Base-by-base conservation (phyloP, 2,797 vertebrate species). In the Sorex maritimensis region DNA sequence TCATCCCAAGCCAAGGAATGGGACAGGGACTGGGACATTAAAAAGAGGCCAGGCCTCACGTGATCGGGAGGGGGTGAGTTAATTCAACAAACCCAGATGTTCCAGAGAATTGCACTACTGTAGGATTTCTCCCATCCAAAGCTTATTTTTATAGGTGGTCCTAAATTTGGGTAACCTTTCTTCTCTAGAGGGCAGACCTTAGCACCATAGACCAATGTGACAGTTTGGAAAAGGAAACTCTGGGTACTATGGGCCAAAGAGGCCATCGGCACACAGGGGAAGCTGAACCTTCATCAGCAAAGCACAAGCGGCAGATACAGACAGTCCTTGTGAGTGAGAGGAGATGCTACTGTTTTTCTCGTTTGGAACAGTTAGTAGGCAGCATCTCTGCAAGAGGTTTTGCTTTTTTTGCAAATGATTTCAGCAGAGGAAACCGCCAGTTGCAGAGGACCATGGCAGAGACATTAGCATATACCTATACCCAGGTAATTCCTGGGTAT, bases 401-500 rank as follows among this genome's bases (percentile, higher is more conserved):
- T 90, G 41, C 52, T 63, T 2, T 65, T 65, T 80, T 74, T 15
- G 52, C n/a, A 87, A 77, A 44, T n/a, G 58, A 52, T 88, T 79
- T 68, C 67, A 77, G 15, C 2, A 74, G 52, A 65, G 69, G 12
- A 74, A 58, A 46, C 41, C 30, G n/a, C 3, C 21, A 38, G 19
- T 72, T 90, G 80, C n/a, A 44, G 19, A 14, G 68, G 86, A 0
- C 34, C 30, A 72, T 24, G 21, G 52, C 23, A 44, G 41, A 44
- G 41, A 44, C 7, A 44, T 44, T 44, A 44, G 41, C 41, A 44
- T 44, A 44, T 7, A 44, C 2, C 2, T 88, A 83, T 83, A 10
- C 49, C 17, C 2, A 69, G 77, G 78, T 61, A 58, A 73, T 71
- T 94, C 81, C 12, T 92, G 73, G 52, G 72, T 69, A 61, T 44